Evolutionary conservation across 2,113 vertebrate genomes (phyloP), one percentile per base, ranked within the genome.

Genomic region (Euleptes europaea): DNA sequence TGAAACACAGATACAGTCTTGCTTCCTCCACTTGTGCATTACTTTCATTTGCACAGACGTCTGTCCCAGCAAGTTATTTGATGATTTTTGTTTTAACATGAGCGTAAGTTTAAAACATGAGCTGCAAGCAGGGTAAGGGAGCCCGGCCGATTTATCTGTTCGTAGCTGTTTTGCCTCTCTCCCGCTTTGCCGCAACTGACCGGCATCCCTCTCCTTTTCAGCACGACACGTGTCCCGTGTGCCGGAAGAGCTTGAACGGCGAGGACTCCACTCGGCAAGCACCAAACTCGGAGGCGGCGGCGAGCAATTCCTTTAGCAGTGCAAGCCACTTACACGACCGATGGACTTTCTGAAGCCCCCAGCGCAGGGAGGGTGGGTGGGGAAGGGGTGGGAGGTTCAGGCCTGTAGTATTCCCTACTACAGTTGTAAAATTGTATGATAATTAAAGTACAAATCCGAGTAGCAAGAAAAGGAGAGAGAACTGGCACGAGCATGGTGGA

Each of bases 171-270:
- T 21, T 57, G 54, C 54, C 13, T 5, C 9, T 10, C 54, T 57
- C 15, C 54, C 19, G 54, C 54, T 57, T 19, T 21, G 3, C 17
- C 3, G 19, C 54, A 21, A 28, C 8, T 63, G 60, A 63, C 60
- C 6, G 2, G 23, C 60, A 6, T 14, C 67, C 33, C 13, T 73
- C 28, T 12, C 49, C 73, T 35, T 82, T 83, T 9, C 97, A 99
- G 98, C 99, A 99, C 26, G 99, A 99, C 92, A 99, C 98, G 0
- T 99, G 99, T 96, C 99, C 99, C 1, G 98, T 99, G 69, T 99
- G 98, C 96, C 96, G 98, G 95, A 99, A 99, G 96, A 98, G 98
- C 88, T 94, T 99, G 78, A 99, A 96, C 40, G 98, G 98, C 35
- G 98, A 99, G 86, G 98, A 99, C 92, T 97, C 97, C 78, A 97